Evolutionary conservation across 2,888 invertebrate species (phyloP).

Genomic region (Buathra laborator): DNA sequence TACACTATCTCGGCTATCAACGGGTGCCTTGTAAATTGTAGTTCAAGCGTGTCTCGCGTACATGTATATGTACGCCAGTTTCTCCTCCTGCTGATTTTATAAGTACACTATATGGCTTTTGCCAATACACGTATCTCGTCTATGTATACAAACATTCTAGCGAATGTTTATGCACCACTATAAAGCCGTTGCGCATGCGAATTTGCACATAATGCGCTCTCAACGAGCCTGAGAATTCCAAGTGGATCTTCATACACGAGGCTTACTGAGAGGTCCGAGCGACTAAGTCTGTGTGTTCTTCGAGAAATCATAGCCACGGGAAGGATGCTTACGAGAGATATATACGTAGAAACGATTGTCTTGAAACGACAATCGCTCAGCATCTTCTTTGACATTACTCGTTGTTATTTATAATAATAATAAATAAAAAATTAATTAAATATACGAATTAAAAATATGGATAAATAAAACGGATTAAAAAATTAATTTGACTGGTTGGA

Average conservation of each 20-base stretch:
- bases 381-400: background rate
- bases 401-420: too few species aligned
- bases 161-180: constrained; percentile 34
- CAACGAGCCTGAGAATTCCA: constrained; percentile 71
- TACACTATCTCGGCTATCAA: constrained; percentile 53
- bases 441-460: background rate
- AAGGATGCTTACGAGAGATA: background rate
- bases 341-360: background rate
- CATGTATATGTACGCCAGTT: constrained; percentile 31
- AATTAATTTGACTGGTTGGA: too few species aligned
- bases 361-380: background rate
- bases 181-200: constrained; percentile 60
- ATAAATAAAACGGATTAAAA: background rate
- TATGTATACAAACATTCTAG: constrained; percentile 18
- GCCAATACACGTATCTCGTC: constrained; percentile 2
- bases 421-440: background rate
- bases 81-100: constrained; percentile 27
- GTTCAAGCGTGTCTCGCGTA: constrained; percentile 42
- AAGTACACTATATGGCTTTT: background rate
- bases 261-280: constrained; percentile 7
- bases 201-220: constrained; percentile 77
- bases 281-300: background rate
- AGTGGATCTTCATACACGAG: constrained; percentile 58
- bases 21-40: constrained; percentile 51
- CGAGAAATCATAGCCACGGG: background rate